Evolutionary conservation across 2,797 vertebrate genomes (phyloP), one percentile per base, ranked within the genome.

Genomic region (Dendrocincla tyrannina): DNA sequence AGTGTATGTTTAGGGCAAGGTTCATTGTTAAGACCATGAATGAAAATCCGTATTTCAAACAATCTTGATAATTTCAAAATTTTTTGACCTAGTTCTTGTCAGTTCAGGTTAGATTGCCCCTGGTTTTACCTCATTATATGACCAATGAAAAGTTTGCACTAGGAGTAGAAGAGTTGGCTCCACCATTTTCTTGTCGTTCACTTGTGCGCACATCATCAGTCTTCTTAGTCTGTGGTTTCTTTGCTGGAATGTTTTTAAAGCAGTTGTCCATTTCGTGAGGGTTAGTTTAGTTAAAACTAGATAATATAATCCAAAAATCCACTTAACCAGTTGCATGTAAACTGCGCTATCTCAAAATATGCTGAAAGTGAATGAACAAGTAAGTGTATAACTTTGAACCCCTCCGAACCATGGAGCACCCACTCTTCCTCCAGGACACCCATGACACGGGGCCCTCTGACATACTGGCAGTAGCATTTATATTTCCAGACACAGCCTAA

Each of bases 321-420:
- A 47, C 23, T 52, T 78, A 91, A 53, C 2, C 10, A 44, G 17
- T 11, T 2, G 13, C 13, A 15, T 1, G 1, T 62, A 50, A 88
- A 12, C 23, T 52, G 39, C 13, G 76, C 0, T 79, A 55, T 76
- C 59, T 62, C 46, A 63, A 52, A 89, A 66, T 69, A 52, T 35
- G 30, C 33, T 89, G 46, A 56, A 75, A 87, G 53, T 37, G 18
- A 53, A 33, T n/a, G 23, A 56, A 37, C 1, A 5, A n/a, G 16
- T 58, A 53, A 19, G 5, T 15, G 7, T 58, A 13, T 70, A 3
- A 5, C 30, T 92, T 67, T 42, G 32, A 82, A 60, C 24, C n/a
- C 4, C 44, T 87, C 19, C n/a, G 33, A 1, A 1, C 11, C 1
- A 0, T 32, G 35, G 18, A 77, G 30, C 47, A 59, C 32, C 19